These are phyloP conservation scores for Acanthosepion esculentum DNA, from an alignment of 2,888 invertebrate species.

Conservation along the genomic window DNA sequence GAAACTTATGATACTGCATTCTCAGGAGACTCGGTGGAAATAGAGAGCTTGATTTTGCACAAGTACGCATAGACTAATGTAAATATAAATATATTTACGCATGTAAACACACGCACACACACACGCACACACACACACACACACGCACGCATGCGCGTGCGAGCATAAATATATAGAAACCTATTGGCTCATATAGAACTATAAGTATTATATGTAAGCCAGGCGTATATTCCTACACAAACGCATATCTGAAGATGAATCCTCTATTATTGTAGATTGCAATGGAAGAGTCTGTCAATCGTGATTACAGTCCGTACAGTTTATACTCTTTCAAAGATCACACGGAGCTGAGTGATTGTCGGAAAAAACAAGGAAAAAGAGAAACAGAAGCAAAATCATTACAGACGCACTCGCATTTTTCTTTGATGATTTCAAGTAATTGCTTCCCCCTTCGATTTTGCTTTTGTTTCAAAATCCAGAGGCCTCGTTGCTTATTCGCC, in stretches of 20 bases:
- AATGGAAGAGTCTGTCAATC: no score
- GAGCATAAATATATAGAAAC: background rate
- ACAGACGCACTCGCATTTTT: background rate
- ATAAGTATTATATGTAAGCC: background rate
- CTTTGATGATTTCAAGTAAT: slow-evolving; percentile 13
- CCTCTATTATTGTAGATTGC: no score
- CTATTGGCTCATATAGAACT: background rate
- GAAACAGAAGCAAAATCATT: background rate
- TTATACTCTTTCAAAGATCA: no score
- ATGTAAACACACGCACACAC: background rate
- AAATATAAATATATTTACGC: no score
- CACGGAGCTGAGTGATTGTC: no score
- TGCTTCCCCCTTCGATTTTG: background rate
- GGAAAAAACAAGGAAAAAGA: no score
- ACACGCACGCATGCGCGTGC: background rate
- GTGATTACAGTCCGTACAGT: no score
- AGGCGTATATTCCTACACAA: background rate
- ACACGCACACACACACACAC: background rate
- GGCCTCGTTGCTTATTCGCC: background rate
- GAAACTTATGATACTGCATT: no score
- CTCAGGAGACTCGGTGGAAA: no score
- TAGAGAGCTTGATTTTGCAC: no score
- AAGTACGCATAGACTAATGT: no score
- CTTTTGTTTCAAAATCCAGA: background rate
- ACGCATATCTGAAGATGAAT: no score